phyloP scores from a whole-genome alignment of 2,888 invertebrate species.

The Drosophila melanosoma region DNA sequence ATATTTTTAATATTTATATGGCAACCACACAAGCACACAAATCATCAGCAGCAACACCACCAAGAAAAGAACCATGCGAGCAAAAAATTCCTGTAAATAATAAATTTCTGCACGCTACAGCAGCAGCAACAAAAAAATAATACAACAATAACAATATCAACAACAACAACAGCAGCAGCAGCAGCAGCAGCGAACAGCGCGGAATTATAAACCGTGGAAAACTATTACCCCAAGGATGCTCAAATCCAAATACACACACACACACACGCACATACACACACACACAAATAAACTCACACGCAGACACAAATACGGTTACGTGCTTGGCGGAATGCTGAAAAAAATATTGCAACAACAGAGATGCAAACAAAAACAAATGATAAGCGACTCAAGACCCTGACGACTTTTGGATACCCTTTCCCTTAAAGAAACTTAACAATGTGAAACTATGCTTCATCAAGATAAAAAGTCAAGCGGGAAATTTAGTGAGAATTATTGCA shows the following conservation, averaged over 20 bases:
- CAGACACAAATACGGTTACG: slow-evolving; percentile 69
- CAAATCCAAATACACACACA: slow-evolving; percentile 70
- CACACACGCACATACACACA: slow-evolving; percentile 18
- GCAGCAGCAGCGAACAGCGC: slow-evolving; percentile 59
- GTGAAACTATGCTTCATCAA: neutral
- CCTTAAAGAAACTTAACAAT: neutral
- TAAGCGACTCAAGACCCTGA: neutral
- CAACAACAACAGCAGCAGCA: slow-evolving; percentile 9
- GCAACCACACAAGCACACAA: slow-evolving; percentile 78
- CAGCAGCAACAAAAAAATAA: slow-evolving; percentile 24
- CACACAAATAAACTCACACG: slow-evolving; percentile 26
- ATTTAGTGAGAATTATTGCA: neutral
- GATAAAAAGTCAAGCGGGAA: neutral
- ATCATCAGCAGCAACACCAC: slow-evolving; percentile 68
- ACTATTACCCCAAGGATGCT: slow-evolving; percentile 80
- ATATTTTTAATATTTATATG: slow-evolving; percentile 80
- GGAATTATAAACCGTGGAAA: slow-evolving; percentile 81
- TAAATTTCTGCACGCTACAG: slow-evolving; percentile 65
- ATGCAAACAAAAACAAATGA: slow-evolving; percentile 30
- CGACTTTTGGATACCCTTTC: slow-evolving; percentile 35
- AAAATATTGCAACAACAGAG: slow-evolving; percentile 68
- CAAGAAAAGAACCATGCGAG: slow-evolving; percentile 52
- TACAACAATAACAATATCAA: slow-evolving; percentile 11
- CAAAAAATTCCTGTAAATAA: slow-evolving; percentile 74
- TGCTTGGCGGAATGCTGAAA: slow-evolving; percentile 70